Evolutionary conservation across 2,113 vertebrate species (phyloP).

Genomic region (Chloebia gouldiae): DNA sequence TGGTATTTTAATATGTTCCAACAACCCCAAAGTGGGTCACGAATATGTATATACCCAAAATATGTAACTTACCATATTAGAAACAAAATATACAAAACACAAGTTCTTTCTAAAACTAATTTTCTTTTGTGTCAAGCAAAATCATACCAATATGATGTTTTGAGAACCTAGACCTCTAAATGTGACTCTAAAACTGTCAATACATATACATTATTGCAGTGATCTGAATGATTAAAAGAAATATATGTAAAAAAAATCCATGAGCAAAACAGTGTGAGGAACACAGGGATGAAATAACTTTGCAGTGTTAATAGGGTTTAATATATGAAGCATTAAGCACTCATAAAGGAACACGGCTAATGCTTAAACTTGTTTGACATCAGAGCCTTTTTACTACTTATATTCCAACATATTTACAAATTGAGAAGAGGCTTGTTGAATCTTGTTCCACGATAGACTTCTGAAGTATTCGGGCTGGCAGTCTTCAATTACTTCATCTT

Average conservation of each 20-base stretch:
- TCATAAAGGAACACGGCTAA: constrained; percentile 6
- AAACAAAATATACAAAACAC: background rate
- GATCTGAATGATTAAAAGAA: background rate
- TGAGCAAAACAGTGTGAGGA: background rate
- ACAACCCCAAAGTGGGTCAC: background rate
- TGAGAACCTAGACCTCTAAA: background rate
- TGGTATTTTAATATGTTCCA: background rate
- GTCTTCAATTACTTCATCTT: constrained; percentile 64
- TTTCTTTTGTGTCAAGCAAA: background rate
- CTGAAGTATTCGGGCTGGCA: constrained; percentile 38
- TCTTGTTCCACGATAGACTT: constrained; percentile 62
- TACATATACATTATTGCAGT: background rate
- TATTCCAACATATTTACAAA: constrained; percentile 66
- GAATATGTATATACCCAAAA: background rate
- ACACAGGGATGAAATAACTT: background rate
- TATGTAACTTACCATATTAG: background rate
- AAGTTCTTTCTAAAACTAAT: background rate
- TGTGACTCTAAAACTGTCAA: background rate
- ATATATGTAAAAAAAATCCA: background rate
- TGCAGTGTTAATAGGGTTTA: constrained; percentile 19
- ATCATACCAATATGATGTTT: background rate
- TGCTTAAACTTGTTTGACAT: constrained; percentile 67
- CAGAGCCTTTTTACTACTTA: constrained; percentile 43
- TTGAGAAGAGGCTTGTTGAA: constrained; percentile 64
- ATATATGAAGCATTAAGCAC: background rate